Base-by-base conservation (phyloP, 2,113 vertebrate genomes). In the Tachysurus vachellii region DNA sequence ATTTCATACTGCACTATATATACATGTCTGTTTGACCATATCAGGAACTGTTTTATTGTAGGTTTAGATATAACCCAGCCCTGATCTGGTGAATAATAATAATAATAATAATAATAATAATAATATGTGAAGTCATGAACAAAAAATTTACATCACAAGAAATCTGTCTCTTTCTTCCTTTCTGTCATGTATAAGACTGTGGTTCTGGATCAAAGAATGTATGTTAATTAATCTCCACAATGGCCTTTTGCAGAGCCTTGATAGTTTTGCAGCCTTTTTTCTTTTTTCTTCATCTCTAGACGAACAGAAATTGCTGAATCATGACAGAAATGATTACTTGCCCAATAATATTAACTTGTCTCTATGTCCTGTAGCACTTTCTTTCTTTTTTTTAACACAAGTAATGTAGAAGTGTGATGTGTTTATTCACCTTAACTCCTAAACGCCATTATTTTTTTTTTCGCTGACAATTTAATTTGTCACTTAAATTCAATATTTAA, bases 381-480 rank as follows among this genome's bases (percentile, higher is more conserved):
- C 4, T 56, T 64, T 64, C 64, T 47, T 54, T 47, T 4, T 47
- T 59, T 59, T 81, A 16, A 83, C 66, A 83, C 81, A 83, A 31
- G 64, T 50, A 83, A 53, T 21, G n/a, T 28, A 1, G 21, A 36
- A 16, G 17, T 16, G 14, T 21, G 28, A 80, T 81, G 82, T 73
- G 82, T 84, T 84, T 84, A 73, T 73, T 70, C 82, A 66, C 82
- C 44, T 83, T 31, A 81, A 81, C 31, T 61, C n/a, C 44, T 31
- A 68, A 68, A 68, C 47, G 2, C 23, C 36, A 59, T 36, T 57
- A 23, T 56, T 70, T 56, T 42, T 28, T 70, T 61, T 73, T 71
- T 14, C 28, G 70, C 28, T 61, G 31, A 85, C 83, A 85, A 75
- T 85, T 85, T 85, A 85, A 85, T 85, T 85, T 85, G 83, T 59